Evolutionary conservation across 2,113 vertebrate genomes (phyloP), one percentile per base, ranked within the genome.

Genomic region (Campylorhamphus procurvoides): DNA sequence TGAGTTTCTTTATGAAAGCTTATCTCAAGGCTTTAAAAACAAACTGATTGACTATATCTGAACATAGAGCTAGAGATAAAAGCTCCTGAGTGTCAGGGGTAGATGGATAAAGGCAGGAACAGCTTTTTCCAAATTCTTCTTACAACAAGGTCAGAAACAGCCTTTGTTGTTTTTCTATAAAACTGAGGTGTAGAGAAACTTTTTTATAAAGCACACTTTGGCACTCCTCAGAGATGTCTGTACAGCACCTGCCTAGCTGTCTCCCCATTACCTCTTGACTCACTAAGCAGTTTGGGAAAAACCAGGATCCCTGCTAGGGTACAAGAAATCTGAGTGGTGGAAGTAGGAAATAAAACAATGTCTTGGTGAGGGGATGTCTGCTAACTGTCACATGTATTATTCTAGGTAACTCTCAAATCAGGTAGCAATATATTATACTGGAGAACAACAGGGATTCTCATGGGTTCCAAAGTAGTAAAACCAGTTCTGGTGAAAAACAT

Each of bases 351-450:
- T 35, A 39, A 58, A 83, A 27, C 17, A n/a, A 14, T 35, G 18
- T 50, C 14, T 55, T 55, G n/a, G 14, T 12, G 46, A 79, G 28
- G 22, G 12, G 14, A 25, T 69, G 35, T 35, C 33, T 63, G 18
- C 22, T 76, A 9, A 93, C 33, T 82, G n/a, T 55, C 35, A 49
- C 27, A 1, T 1, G 2, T 95, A 10, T 90, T 69, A 29, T 97
- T 97, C 19, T 74, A 99, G 99, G 98, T 99, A 47, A 98, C 98
- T 94, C 95, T 99, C 90, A 99, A 99, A 95, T 99, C 99, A 56
- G 99, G 99, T 35, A 98, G 98, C 76, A 99, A 99, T 94, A 99
- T 99, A 95, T 97, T 99, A 6, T 99, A 99, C 96, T 99, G 99
- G 99, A 98, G 99, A 94, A 99, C 99, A 13, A 99, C 99, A 24